Conservation (phyloP, 2,113 vertebrate genomes). For the Rallus limicola region DNA sequence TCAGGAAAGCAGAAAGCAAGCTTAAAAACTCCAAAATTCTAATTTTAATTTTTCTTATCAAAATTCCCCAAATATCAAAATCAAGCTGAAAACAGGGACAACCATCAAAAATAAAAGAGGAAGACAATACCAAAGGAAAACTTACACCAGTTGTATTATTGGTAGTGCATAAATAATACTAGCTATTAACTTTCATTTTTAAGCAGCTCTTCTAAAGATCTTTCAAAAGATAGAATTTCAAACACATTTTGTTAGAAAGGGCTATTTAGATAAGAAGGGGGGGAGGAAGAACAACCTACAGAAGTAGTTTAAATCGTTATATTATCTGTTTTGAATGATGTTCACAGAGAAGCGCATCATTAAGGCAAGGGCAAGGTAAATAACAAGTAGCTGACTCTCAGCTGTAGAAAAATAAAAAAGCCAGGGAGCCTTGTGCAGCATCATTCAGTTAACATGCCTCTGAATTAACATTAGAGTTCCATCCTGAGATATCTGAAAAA, state of each 20-base stretch:
- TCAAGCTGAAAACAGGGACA: not conserved
- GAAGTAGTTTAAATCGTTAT: not conserved
- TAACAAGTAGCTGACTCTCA: conserved; percentile 10
- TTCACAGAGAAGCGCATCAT: not conserved
- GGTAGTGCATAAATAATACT: not conserved
- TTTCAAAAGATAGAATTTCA: conserved; percentile 15
- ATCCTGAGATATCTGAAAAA: not conserved
- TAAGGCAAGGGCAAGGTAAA: conserved; percentile 50
- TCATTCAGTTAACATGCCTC: not conserved
- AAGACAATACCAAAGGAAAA: not conserved
- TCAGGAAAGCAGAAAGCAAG: not conserved
- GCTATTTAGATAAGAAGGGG: not conserved
- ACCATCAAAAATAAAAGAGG: not conserved
- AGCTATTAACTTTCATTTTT: not conserved
- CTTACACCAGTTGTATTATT: not conserved
- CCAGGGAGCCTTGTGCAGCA: not conserved
- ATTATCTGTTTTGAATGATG: conserved; percentile 14
- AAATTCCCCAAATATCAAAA: not conserved
- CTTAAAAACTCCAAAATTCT: not conserved
- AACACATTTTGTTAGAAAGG: not conserved
- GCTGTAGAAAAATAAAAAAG: not conserved
- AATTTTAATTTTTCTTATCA: not conserved
- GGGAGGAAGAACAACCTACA: not conserved
- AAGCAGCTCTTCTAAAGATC: conserved; percentile 3
- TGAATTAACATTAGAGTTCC: conserved; percentile 19